Base-by-base conservation (phyloP, 1,140 invertebrate genomes). In the Bombus sylvicola region DNA sequence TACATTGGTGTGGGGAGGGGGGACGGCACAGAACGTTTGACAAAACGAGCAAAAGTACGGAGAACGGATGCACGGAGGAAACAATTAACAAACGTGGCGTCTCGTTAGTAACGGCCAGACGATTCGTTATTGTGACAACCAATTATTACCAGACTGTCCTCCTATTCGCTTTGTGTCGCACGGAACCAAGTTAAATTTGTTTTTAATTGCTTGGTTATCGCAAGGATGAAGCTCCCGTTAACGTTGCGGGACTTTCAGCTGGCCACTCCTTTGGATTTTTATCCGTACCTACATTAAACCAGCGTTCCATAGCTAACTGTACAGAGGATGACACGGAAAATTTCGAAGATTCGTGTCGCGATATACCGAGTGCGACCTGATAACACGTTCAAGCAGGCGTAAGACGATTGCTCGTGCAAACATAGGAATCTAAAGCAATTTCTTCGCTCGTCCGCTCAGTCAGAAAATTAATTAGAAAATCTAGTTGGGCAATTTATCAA, bases 91-190 rank as follows among this genome's bases (percentile, higher is more conserved):
- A 37, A 5, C 59, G 28, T n/a, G 76, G 34, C 6, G 75, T 79
- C 66, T 80, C 83, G 76, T 84, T 84, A 79, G 76, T 79, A 59
- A 71, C 76, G 76, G 76, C 47, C 76, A 80, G 68, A 80, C 83
- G 47, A 80, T 84, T 84, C 83, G 76, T 84, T 84, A 62, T 84
- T 80, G 74, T 41, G 68, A 57, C 76, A 69, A 80, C 83, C 76
- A 78, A 84, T 84, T 84, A 80, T 78, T 76, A 71, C 18, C 39
- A 15, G 10, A n/a, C 62, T 37, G 76, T 71, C n/a, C 12, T 43
- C 39, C 34, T 13, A 15, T 37, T 59, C 25, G 37, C 34, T 12
- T 71, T 66, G 15, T 41, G 37, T 71, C 75, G 9, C n/a, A 62
- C 43, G 9, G 31, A 47, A n/a, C 43, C 1, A 41, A 83, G 31